phyloP scores from a whole-genome alignment of 35 echinoderm and acorn worm genomes.

The Eucidaris tribuloides region DNA sequence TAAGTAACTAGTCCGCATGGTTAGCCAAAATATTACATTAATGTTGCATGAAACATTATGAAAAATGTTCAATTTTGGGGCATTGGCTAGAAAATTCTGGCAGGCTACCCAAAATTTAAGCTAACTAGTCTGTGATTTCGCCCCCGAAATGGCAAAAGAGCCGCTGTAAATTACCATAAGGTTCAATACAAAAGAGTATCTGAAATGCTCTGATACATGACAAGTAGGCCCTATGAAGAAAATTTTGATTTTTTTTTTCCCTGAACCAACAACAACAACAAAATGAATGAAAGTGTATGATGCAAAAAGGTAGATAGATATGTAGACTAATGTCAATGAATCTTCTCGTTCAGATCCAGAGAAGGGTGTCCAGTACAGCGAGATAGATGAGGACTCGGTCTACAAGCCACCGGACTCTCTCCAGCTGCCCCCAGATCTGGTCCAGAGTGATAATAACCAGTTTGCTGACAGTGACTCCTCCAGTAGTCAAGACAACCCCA shows the following conservation, averaged over 20 bases:
- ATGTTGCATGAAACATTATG: too few species aligned
- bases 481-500: conserved; percentile 78
- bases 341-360: conserved; percentile 18
- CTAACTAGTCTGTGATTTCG: neutral
- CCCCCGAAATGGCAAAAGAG: too few species aligned
- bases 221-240: neutral
- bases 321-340: neutral
- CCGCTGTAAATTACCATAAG: too few species aligned
- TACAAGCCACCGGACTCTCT: conserved; percentile 88
- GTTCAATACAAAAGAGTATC: too few species aligned
- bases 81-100: neutral
- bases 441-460: conserved; percentile 77
- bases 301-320: neutral
- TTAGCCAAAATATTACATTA: too few species aligned
- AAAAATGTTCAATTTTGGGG: too few species aligned
- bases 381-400: conserved; percentile 68
- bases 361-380: conserved; percentile 31
- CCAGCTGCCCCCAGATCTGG: conserved; percentile 76
- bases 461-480: conserved; percentile 95
- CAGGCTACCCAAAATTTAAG: neutral
- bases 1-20: too few species aligned
- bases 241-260: too few species aligned
- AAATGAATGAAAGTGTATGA: neutral
- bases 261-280: neutral
- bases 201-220: too few species aligned